Evolutionary conservation across 2,797 vertebrate species (phyloP).

Genomic region (Micromesistius poutassou): DNA sequence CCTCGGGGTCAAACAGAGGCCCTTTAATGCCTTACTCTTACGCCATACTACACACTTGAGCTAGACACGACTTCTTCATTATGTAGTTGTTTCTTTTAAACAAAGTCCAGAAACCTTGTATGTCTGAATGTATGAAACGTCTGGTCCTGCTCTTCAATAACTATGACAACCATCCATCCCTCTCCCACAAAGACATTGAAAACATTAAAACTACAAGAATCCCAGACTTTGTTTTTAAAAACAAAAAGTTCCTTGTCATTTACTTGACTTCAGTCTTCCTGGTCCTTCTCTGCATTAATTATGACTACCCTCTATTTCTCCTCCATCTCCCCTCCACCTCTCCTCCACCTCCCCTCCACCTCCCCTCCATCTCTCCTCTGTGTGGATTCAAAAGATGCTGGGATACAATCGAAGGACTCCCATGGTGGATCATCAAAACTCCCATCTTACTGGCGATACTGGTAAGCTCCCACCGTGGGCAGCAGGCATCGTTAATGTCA

Average conservation of each 20-base stretch:
- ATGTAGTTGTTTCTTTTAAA: too few relatives aligned
- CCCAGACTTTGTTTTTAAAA: too few relatives aligned
- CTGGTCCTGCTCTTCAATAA: not conserved
- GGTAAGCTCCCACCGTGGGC: constrained; percentile 54
- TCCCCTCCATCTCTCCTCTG: not conserved
- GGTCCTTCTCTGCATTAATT: too few relatives aligned
- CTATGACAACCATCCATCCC: not conserved
- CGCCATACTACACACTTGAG: too few relatives aligned
- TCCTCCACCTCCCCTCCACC: not conserved
- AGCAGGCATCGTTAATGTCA: not conserved
- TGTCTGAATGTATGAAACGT: not conserved
- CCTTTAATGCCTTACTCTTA: too few relatives aligned
- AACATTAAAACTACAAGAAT: too few relatives aligned
- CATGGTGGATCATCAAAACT: constrained; percentile 78
- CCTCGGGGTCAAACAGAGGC: too few relatives aligned
- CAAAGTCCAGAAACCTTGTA: not conserved
- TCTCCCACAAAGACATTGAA: too few relatives aligned
- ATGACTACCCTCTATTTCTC: not conserved
- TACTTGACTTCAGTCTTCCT: too few relatives aligned
- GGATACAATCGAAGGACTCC: constrained; percentile 67
- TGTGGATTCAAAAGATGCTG: constrained; percentile 66
- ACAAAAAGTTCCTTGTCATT: too few relatives aligned
- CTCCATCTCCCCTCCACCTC: not conserved
- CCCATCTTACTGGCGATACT: constrained; percentile 70
- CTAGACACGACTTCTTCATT: too few relatives aligned